These are phyloP conservation scores for Oegoconia quadripuncta DNA, from an alignment of 2,888 invertebrate species.

Conservation along the genomic window DNA sequence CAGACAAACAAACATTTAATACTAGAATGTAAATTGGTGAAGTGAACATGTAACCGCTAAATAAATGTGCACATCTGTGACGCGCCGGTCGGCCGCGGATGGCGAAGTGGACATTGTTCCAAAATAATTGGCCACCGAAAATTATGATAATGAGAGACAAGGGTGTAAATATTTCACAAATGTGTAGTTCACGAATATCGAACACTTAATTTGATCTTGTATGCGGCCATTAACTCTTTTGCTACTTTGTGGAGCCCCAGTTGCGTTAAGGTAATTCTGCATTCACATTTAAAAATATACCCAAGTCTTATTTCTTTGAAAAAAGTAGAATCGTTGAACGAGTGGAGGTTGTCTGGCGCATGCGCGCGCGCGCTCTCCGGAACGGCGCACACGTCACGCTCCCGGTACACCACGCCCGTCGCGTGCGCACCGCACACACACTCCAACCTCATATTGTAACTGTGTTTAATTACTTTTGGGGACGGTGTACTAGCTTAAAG, in stretches of 20 bases:
- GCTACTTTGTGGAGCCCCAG: no score
- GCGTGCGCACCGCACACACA: conserved; percentile 9
- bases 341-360: conserved; percentile 4
- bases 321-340: background rate
- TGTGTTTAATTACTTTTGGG: conserved; percentile 52
- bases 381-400: conserved; percentile 67
- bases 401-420: conserved; percentile 28
- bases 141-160: no score
- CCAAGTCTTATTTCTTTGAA: background rate
- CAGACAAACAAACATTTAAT: conserved; percentile 22
- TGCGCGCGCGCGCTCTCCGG: conserved; percentile 48
- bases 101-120: no score
- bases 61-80: no score
- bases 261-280: no score
- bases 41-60: conserved; percentile 1
- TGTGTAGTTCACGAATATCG: no score
- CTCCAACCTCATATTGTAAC: conserved; percentile 28
- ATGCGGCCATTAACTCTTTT: no score
- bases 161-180: no score
- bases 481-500: conserved; percentile 11
- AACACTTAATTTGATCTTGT: no score
- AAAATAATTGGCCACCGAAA: no score
- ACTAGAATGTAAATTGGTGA: conserved; percentile 9
- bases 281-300: background rate
- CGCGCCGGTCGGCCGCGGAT: no score